Base-by-base conservation (phyloP, 2,888 invertebrate genomes). In the Sphaerophoria taeniata region DNA sequence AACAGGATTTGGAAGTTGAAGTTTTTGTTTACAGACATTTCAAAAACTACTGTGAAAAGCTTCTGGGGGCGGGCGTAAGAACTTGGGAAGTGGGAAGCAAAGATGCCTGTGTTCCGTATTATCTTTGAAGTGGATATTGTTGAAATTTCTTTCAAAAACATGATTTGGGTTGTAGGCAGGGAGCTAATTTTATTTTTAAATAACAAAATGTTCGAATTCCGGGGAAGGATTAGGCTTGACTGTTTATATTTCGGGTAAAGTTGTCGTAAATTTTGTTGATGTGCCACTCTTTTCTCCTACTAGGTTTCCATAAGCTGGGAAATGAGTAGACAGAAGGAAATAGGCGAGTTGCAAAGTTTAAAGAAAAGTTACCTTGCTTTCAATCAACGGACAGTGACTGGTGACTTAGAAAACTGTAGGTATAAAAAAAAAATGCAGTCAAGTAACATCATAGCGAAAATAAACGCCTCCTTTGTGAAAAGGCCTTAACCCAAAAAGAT, bases 111-210 rank as follows among this genome's bases (percentile, higher is more conserved):
- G 33, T 12, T 16, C 43, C 11, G 31, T 63, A 80, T 80, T 49
- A 49, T 9, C 49, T 49, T 43, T 63, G 24, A 75, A 63, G 61
- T 61, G 39, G 14, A 56, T 12, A 47, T 69, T 58, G 47, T 56
- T 56, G 51, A 53, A 7, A 5, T 34, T 9, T 39, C 53, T 33
- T 61, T 74, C 14, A 45, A 75, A 75, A 49, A 16, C 9, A 4
- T n/a, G 45, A 63, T 63, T 70, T 80, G 73, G 53, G 69, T 61
- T 16, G 69, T 73, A 55, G 16, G 24, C 34, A 7, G 36, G 2
- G 11, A n/a, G 51, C 39, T 53, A 53, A 53, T 53, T 67, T 36
- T 43, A 53, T 67, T 67, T n/a, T 53, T 51, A 61, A 11, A 33
- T 2, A 5, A 0, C 31, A 14, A 14, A 14, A 4, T 43, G 3